phyloP scores from a whole-genome alignment of 1,140 invertebrate genomes.

The Magallana angulata region DNA sequence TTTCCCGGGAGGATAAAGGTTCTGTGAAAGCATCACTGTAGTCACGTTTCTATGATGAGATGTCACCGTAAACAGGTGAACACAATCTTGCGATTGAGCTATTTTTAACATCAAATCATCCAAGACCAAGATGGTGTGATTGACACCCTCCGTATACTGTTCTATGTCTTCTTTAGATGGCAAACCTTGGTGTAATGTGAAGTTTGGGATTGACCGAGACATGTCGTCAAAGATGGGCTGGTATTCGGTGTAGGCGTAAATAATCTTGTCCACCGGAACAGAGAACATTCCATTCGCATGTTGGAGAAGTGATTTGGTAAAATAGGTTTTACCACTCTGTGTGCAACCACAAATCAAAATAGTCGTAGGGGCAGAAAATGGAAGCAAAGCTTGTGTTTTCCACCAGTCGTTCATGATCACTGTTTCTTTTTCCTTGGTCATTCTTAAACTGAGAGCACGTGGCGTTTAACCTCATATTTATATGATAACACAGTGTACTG shows the following conservation, averaged over 20 bases:
- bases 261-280: slow-evolving; percentile 29
- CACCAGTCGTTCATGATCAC: neutral
- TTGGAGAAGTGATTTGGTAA: slow-evolving; percentile 42
- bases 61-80: slow-evolving; percentile 35
- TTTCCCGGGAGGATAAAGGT: slow-evolving; percentile 50
- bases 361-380: slow-evolving; percentile 46
- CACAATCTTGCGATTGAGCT: slow-evolving; percentile 27
- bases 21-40: slow-evolving; percentile 43
- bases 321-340: slow-evolving; percentile 47
- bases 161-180: slow-evolving; percentile 45
- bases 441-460: neutral
- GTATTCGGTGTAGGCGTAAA: slow-evolving; percentile 51
- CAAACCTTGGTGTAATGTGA: slow-evolving; percentile 46
- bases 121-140: slow-evolving; percentile 5
- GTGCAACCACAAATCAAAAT: slow-evolving; percentile 50
- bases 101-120: slow-evolving; percentile 42
- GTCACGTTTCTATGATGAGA: slow-evolving; percentile 39
- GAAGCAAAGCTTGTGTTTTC: slow-evolving; percentile 34
- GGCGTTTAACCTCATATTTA: neutral
- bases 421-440: neutral
- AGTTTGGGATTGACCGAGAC: slow-evolving; percentile 35
- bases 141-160: slow-evolving; percentile 19
- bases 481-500: neutral
- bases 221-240: slow-evolving; percentile 53
- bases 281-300: slow-evolving; percentile 45